Evolutionary conservation across 2,888 invertebrate genomes (phyloP), one percentile per base, ranked within the genome.

Genomic region (Pseudococcus jackbeardsleyi): DNA sequence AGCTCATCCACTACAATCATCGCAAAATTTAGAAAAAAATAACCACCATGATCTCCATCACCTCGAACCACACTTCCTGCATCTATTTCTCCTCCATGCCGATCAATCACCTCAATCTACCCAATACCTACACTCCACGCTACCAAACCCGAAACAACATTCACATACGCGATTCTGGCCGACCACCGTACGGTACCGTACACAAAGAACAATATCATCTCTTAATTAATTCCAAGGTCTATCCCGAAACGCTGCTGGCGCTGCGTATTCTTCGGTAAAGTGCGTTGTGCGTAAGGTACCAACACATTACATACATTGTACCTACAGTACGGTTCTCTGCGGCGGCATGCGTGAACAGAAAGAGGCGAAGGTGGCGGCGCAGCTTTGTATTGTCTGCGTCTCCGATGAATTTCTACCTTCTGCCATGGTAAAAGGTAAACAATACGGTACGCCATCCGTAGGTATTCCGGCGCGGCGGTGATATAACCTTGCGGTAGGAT

Each of bases 401-500:
- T 54, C 54, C 5, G 17, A 17, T 5, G 42, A 54, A 5, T 54
- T 54, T 6, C 26, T 33, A 3, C 26, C 26, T 33, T 33, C 26
- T 33, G 26, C 26, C 26, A 50, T 15, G 54, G 54, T 54, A 50
- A 54, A n/a, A 64, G 64, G 64, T 64, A 22, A 64, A 64, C 64
- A 64, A 64, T 64, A 22, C 59, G 42, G 42, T n/a, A 8, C n/a
- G 64, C 22, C 64, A 64, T 64, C 64, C 64, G 19, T 19, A 22
- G 64, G 64, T 64, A 64, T 22, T 64, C 22, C 12, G 22, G 64
- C 22, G 64, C 12, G 22, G 64, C 22, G 64, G 22, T 22, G 64
- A 64, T 64, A 64, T 64, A 64, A 64, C 64, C 64, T 64, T 64
- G 64, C 64, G 64, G 64, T 64, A 64, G 64, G 64, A 64, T 64